These are phyloP conservation scores for Orcinus orca DNA, from an alignment of 2,113 vertebrate species.

Conservation along the genomic window DNA sequence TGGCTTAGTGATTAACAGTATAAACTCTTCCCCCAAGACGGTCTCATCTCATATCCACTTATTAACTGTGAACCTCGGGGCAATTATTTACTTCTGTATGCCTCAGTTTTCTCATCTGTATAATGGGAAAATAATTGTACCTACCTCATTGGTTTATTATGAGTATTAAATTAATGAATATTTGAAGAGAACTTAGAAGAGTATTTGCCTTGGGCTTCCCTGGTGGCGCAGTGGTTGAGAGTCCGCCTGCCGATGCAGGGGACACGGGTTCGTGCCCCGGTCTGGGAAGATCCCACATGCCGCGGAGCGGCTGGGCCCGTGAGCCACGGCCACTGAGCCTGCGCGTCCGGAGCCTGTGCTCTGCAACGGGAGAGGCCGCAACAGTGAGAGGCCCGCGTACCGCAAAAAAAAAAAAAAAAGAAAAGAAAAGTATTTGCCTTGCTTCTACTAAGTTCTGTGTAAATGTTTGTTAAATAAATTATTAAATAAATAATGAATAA, in stretches of 20 bases:
- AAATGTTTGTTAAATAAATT: conserved; percentile 4
- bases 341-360: too few relatives aligned
- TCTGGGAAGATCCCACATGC: too few relatives aligned
- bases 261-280: too few relatives aligned
- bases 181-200: not conserved
- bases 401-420: too few relatives aligned
- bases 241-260: too few relatives aligned
- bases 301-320: too few relatives aligned
- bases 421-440: not conserved
- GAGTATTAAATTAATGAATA: not conserved
- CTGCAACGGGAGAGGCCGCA: too few relatives aligned
- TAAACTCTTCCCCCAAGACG: not conserved
- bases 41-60: not conserved
- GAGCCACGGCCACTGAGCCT: too few relatives aligned
- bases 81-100: not conserved
- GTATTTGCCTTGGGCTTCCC: not conserved
- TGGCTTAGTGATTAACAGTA: not conserved
- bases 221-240: too few relatives aligned
- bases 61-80: too few relatives aligned
- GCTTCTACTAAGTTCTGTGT: not conserved
- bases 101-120: not conserved
- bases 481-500: not conserved
- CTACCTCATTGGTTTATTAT: not conserved
- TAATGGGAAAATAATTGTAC: not conserved
- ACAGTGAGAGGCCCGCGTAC: too few relatives aligned